Evolutionary conservation across 53 echinoderm and acorn worm genomes (phyloP).

Genomic region (Luidia sarsii): DNA sequence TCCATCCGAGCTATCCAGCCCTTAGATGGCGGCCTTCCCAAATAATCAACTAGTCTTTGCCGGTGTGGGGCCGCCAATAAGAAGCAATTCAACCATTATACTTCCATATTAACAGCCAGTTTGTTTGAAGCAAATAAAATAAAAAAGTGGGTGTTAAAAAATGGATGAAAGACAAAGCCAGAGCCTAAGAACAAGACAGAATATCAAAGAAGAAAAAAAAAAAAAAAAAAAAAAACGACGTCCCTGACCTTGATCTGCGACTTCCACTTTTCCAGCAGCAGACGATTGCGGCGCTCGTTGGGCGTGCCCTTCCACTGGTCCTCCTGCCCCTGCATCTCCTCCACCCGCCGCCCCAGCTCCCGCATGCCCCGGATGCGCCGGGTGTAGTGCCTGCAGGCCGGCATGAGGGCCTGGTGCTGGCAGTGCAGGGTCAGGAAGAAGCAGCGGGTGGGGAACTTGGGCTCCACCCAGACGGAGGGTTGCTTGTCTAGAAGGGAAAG

Average conservation of each 20-base stretch:
- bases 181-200: too few species aligned
- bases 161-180: too few species aligned
- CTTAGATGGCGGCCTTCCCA: too few species aligned
- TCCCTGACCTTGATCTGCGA: conserved; percentile 77
- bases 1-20: too few species aligned
- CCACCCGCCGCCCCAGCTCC: conserved; percentile 84
- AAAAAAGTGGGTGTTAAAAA: too few species aligned
- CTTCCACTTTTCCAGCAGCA: conserved; percentile 89
- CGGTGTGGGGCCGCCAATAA: too few species aligned
- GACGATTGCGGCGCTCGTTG: conserved; percentile 75
- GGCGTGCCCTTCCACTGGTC: conserved; percentile 85
- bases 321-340: conserved; percentile 87
- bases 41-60: too few species aligned
- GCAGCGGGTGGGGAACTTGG: conserved; percentile 94
- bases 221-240: neutral
- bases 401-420: conserved; percentile 93
- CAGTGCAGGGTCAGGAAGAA: conserved; percentile 95
- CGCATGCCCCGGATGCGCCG: conserved; percentile 87
- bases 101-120: too few species aligned
- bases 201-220: too few species aligned
- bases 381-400: conserved; percentile 83
- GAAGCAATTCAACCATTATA: too few species aligned
- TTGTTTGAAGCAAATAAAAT: too few species aligned
- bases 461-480: conserved; percentile 68
- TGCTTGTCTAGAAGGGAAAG: conserved; percentile 34